A percentile compares a stretch with the other conserved stretches of the same genome.
Evolutionary conservation across 2,888 invertebrate species (phyloP).

Genomic region (Lampropteryx suffumata): DNA sequence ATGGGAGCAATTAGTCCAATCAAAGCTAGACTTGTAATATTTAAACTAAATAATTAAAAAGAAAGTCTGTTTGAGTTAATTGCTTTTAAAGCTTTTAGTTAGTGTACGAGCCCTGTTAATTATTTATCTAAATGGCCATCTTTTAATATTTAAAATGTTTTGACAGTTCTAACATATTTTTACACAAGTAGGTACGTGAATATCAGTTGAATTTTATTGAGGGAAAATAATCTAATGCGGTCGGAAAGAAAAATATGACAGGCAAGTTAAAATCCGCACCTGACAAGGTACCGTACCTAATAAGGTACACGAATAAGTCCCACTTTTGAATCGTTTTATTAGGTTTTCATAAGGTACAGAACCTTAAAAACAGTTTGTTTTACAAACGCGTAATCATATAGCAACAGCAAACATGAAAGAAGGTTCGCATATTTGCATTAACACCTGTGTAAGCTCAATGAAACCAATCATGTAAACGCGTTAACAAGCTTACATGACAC

Average conservation of each 20-base stretch:
- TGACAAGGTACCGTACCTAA: too few relatives aligned
- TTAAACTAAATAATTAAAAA: not conserved
- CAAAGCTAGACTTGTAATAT: slow-evolving; percentile 1
- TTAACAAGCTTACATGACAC: slow-evolving; percentile 12
- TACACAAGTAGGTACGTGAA: too few relatives aligned
- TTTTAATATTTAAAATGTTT: too few relatives aligned
- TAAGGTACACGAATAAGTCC: too few relatives aligned
- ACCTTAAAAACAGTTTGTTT: slow-evolving; percentile 1
- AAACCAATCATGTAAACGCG: slow-evolving; percentile 7
- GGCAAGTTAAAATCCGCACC: too few relatives aligned
- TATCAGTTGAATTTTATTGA: too few relatives aligned
- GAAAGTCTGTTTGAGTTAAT: not conserved
- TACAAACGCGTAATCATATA: slow-evolving; percentile 5
- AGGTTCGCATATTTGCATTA: slow-evolving; percentile 9
- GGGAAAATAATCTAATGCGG: too few relatives aligned
- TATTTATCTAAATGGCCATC: too few relatives aligned
- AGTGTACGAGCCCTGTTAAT: not conserved
- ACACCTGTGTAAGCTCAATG: slow-evolving; percentile 12
- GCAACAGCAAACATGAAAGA: slow-evolving; percentile 7
- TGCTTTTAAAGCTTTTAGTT: slow-evolving; percentile 1
- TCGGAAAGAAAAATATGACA: too few relatives aligned
- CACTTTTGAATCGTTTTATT: too few relatives aligned
- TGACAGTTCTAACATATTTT: too few relatives aligned
- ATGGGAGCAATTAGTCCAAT: not conserved
- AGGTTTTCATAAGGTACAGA: too few relatives aligned